Evolutionary conservation across 2,888 invertebrate species (phyloP), one percentile per base, ranked within the genome.

Genomic region (Zootermopsis nevadensis): DNA sequence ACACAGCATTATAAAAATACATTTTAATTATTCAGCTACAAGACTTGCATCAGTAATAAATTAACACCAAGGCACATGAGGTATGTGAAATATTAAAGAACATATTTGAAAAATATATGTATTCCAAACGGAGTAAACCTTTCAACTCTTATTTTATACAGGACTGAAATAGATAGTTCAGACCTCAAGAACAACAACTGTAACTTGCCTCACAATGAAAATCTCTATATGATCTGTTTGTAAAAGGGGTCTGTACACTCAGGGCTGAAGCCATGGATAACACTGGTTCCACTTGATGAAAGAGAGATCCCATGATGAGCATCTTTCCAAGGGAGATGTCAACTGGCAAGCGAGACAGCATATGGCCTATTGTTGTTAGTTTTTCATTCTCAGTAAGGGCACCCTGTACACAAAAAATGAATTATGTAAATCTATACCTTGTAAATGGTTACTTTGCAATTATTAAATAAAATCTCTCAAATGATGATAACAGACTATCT

Each of bases 261-360:
- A 99, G 91, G 1, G 96, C 95, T 0, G 99, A 97, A 0, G 99
- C 96, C 38, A 99, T 89, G 0, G 97, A 97, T 12, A 99, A 90
- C 24, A 98, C 94, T 0, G 98, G 95, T 87, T 97, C 96, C 0
- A 97, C 93, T 87, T 98, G 96, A 85, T 96, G 93, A 85, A 98
- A 97, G 12, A 98, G 93, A 1, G 96, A 95, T 0, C 98, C 98
- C 91, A 97, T 93, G 33, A 99, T 95, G 60, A 99, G 91, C 93
- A 99, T 98, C 91, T 99, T 99, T 0, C 99, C 99, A 82, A 99
- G 93, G 0, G 95, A 93, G 82, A 99, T 95, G 88, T 99, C 99
- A 0, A 99, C 97, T 0, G 99, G 99, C 30, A 99, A 90, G 88
- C 94, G 94, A 7, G 98, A 93, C 82, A 99, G 89, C 82, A 98